These are phyloP conservation scores for Sebastes wilsoni DNA, from an alignment of 2,797 vertebrate species.

Conservation along the genomic window DNA sequence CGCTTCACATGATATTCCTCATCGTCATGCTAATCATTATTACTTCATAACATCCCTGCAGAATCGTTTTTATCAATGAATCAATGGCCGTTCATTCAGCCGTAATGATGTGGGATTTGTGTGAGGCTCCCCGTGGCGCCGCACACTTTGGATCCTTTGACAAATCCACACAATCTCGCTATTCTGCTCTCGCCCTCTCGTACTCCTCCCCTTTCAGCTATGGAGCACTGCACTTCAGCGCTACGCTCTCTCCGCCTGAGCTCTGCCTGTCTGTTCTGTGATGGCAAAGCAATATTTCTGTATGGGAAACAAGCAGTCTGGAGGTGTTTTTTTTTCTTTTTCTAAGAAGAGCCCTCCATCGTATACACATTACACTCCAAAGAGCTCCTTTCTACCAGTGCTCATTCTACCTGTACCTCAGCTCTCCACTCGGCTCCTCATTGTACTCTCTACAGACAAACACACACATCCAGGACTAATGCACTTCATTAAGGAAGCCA, in stretches of 20 bases:
- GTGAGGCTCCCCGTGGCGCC: neutral
- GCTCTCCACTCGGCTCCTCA: slow-evolving; percentile 5
- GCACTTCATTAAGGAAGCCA: slow-evolving; percentile 58
- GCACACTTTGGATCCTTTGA: slow-evolving; percentile 38
- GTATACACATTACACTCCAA: slow-evolving; percentile 33
- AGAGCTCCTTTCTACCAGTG: slow-evolving; percentile 21
- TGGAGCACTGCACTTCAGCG: slow-evolving; percentile 25
- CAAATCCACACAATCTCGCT: slow-evolving; percentile 39
- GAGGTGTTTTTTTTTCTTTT: neutral
- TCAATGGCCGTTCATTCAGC: slow-evolving; percentile 42
- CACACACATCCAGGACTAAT: slow-evolving; percentile 43
- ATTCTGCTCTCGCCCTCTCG: slow-evolving; percentile 6
- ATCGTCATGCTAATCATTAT: slow-evolving; percentile 32
- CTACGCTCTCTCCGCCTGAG: slow-evolving; percentile 34
- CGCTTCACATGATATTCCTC: slow-evolving; percentile 5
- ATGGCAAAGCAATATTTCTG: slow-evolving; percentile 50
- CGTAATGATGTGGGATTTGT: slow-evolving; percentile 57
- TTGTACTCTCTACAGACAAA: slow-evolving; percentile 21
- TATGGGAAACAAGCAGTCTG: slow-evolving; percentile 31
- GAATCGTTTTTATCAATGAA: slow-evolving; percentile 51
- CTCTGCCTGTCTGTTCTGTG: slow-evolving; percentile 43
- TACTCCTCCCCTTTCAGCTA: slow-evolving; percentile 6
- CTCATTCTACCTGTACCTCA: slow-evolving; percentile 19
- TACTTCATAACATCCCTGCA: slow-evolving; percentile 12
- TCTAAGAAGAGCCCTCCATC: slow-evolving; percentile 29